Evolutionary conservation across 1,140 invertebrate species (phyloP).

Genomic region (Oncopeltus fasciatus): DNA sequence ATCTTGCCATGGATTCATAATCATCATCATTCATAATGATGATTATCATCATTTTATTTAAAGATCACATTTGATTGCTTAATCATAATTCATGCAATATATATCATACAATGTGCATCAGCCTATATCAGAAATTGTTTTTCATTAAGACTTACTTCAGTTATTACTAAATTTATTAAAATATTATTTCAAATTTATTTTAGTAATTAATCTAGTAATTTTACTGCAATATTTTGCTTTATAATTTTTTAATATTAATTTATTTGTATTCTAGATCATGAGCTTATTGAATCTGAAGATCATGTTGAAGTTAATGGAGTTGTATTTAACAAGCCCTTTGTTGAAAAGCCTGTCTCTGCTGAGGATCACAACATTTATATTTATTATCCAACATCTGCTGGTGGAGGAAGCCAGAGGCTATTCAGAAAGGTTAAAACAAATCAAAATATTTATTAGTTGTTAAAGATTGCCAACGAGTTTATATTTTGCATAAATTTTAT

Average conservation of each 20-base stretch:
- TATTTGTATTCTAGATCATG: slow-evolving; percentile 50
- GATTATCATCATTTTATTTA: too few relatives aligned
- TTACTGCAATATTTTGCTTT: too few relatives aligned
- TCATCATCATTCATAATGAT: too few relatives aligned
- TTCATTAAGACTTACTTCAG: too few relatives aligned
- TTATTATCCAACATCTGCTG: slow-evolving; percentile 98
- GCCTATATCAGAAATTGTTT: too few relatives aligned
- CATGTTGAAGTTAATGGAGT: slow-evolving; percentile 96
- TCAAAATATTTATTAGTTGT: neutral
- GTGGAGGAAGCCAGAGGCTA: slow-evolving; percentile 86
- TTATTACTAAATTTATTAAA: too few relatives aligned
- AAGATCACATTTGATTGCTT: too few relatives aligned
- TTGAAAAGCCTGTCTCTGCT: slow-evolving; percentile 94
- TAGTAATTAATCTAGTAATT: neutral
- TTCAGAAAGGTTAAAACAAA: slow-evolving; percentile 75
- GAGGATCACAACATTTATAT: slow-evolving; percentile 99
- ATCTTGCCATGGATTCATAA: too few relatives aligned
- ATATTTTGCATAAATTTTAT: too few relatives aligned
- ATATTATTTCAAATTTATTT: neutral
- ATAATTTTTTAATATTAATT: neutral
- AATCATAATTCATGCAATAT: too few relatives aligned
- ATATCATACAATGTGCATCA: too few relatives aligned
- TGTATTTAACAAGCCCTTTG: slow-evolving; percentile 97
- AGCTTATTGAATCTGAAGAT: slow-evolving; percentile 92
- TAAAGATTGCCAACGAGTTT: too few relatives aligned